Base-by-base conservation (phyloP, 1,140 invertebrate species). In the Matsumurasca onukii region DNA sequence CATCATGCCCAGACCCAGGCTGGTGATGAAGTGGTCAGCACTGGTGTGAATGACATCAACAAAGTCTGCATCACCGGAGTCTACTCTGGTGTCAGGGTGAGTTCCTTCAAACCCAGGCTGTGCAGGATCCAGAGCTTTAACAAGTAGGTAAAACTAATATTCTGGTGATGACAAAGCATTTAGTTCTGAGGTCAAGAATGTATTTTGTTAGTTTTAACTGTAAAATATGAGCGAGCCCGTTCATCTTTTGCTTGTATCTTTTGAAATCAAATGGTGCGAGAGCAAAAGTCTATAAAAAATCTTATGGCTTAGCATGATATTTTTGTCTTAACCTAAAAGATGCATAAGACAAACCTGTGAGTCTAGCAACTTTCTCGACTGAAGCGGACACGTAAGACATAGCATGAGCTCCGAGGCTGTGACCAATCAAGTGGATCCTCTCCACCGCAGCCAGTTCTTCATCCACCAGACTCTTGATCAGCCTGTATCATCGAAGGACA, bases 91-190 rank as follows among this genome's bases (percentile, higher is more conserved):
- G 61, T 71, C 30, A 30, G 75, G 68, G 69, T 78, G 73, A 59
- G 74, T 74, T 17, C 76, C 74, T 74, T 83, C 81, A 72, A 82
- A 84, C 34, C 76, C 75, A 49, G 81, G 81, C 66, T 79, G 77
- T 15, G 82, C 82, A 15, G 82, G 80, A 75, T 84, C 82, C 57
- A 83, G 72, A 59, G 77, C 82, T 82, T n/a, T n/a, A n/a, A n/a
- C n/a, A n/a, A n/a, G n/a, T n/a, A n/a, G n/a, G n/a, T n/a, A n/a
- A n/a, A n/a, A n/a, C n/a, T n/a, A n/a, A n/a, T n/a, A n/a, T n/a
- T n/a, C n/a, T n/a, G n/a, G n/a, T n/a, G n/a, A n/a, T n/a, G n/a
- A n/a, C n/a, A n/a, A n/a, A n/a, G n/a, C n/a, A n/a, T n/a, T n/a
- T n/a, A n/a, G n/a, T n/a, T n/a, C n/a, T n/a, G n/a, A n/a, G n/a